Base-by-base conservation (phyloP, 2,797 vertebrate species). In the Darevskia mixta region DNA sequence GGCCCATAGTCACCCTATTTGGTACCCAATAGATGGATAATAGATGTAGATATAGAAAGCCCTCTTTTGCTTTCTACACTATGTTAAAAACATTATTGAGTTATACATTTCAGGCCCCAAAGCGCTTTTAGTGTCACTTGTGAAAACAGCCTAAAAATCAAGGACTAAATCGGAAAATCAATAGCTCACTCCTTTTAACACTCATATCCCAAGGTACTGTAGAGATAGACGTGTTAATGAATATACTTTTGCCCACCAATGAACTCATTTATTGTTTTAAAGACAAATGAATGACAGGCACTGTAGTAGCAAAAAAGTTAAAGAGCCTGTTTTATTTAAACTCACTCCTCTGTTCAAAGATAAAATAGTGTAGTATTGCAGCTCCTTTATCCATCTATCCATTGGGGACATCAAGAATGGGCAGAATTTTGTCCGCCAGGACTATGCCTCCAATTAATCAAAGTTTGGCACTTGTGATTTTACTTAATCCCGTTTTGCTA, bases 391-490 rank as follows among this genome's bases (percentile, higher is more conserved):
- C 67, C n/a, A 79, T 78, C 67, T 38, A 79, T 83, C 55, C 61
- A 67, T 85, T 43, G 73, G 69, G 69, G 58, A 69, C 45, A 43
- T 85, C 35, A 61, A 43, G 15, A 73, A 76, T 76, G 61, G 71
- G 29, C 43, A 79, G 43, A 90, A 66, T 79, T 81, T 86, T 88
- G 8, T 67, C 84, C 27, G 43, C 2, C 86, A 79, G 82, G 32
- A 80, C 45, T 82, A 86, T 85, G 82, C 13, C 10, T 87, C 67
- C 32, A 87, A 87, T 84, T 90, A 83, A 90, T 90, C 85, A 87
- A 80, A 55, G 78, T 91, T 90, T 86, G 89, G 89, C 71, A 11
- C 43, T 2, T 69, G 85, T 92, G 82, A 9, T 58, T 35, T 80
- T 92, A 88, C 35, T 88, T 87, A 55, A 89, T 25, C 15, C 23